These are phyloP conservation scores for Centropyge bicolor DNA, from an alignment of 2,797 vertebrate species.

Conservation along the genomic window DNA sequence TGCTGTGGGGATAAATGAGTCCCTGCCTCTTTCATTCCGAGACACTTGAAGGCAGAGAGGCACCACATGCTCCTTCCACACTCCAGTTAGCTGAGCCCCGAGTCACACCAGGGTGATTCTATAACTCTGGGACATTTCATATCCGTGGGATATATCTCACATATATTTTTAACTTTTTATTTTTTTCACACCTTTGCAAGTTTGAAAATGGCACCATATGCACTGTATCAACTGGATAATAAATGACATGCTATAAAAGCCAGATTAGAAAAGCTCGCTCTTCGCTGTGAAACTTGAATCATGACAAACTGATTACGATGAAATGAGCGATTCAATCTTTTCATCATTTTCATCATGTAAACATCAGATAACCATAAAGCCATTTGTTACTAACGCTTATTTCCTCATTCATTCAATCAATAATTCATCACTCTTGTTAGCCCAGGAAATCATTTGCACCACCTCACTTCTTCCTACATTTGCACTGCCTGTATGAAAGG, in stretches of 20 bases:
- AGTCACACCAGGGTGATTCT: slow-evolving; percentile 11
- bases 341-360: slow-evolving; percentile 13
- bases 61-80: slow-evolving; percentile 6
- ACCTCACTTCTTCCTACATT: background rate
- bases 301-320: slow-evolving; percentile 14
- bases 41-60: slow-evolving; percentile 1
- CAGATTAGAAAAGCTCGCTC: background rate
- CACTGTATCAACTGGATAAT: background rate
- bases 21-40: background rate
- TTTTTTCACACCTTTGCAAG: background rate
- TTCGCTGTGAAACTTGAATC: slow-evolving; percentile 14
- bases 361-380: slow-evolving; percentile 9
- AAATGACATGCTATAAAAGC: background rate
- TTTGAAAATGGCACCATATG: background rate
- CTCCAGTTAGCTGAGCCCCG: slow-evolving; percentile 4
- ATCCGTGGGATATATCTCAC: background rate
- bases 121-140: slow-evolving; percentile 1
- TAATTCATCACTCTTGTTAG: slow-evolving; percentile 23
- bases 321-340: slow-evolving; percentile 14
- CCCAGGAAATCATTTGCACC: background rate
- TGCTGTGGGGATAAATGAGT: slow-evolving; percentile 25
- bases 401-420: slow-evolving; percentile 14
- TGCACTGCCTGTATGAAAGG: background rate
- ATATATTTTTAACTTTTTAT: background rate
- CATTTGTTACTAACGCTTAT: slow-evolving; percentile 22